phyloP scores from a whole-genome alignment of 2,797 vertebrate genomes.

The Poecilia wingei region DNA sequence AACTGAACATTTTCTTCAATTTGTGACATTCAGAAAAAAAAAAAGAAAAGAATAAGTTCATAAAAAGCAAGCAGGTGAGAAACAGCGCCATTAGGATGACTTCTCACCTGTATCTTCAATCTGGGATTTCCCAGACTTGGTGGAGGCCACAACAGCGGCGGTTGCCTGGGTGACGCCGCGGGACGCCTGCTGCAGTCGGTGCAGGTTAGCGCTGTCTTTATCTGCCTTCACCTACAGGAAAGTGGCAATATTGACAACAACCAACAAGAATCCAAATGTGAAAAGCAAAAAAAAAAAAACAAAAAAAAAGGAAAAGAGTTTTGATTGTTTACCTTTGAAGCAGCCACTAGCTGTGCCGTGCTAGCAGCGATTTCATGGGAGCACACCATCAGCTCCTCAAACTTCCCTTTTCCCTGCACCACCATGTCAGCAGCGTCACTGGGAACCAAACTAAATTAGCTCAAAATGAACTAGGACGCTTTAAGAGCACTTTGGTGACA shows the following conservation, averaged over 20 bases:
- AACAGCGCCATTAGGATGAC: background rate
- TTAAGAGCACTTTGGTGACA: background rate
- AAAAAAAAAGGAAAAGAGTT: background rate
- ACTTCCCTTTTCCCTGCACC: slow-evolving; percentile 94
- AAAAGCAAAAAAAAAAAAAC: too few relatives aligned
- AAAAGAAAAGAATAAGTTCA: background rate
- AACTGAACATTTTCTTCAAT: too few relatives aligned
- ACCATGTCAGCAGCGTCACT: slow-evolving; percentile 95
- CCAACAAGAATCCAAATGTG: background rate
- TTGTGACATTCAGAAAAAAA: too few relatives aligned
- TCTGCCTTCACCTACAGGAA: slow-evolving; percentile 91
- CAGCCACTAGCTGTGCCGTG: slow-evolving; percentile 95
- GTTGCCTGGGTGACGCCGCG: slow-evolving; percentile 93
- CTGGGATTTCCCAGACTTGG: slow-evolving; percentile 92
- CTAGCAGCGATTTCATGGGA: slow-evolving; percentile 96
- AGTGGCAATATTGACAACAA: background rate
- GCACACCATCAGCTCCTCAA: slow-evolving; percentile 97
- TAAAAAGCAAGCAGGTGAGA: background rate
- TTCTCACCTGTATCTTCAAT: slow-evolving; percentile 91
- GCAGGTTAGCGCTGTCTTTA: slow-evolving; percentile 91
- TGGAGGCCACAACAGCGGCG: slow-evolving; percentile 91
- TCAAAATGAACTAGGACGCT: background rate
- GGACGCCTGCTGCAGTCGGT: slow-evolving; percentile 90
- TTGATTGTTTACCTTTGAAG: slow-evolving; percentile 88
- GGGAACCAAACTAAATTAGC: slow-evolving; percentile 18